Conservation (phyloP, 2,797 vertebrate genomes). For the Florisuga fusca region DNA sequence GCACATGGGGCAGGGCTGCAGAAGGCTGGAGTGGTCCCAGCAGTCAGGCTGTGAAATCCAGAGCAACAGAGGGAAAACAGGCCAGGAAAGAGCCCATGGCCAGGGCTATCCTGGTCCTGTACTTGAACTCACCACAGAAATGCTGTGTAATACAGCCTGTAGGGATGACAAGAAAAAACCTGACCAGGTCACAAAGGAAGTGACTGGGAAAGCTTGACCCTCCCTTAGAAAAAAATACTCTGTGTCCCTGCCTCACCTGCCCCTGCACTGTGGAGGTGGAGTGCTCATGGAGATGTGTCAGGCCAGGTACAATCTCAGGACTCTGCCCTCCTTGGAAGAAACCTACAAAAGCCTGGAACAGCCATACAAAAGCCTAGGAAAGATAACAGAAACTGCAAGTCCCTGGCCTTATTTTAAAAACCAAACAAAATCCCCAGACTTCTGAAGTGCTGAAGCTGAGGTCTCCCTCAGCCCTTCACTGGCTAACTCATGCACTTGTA, state of each 20-base stretch:
- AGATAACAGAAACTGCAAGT: not conserved
- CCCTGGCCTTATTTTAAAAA: not conserved
- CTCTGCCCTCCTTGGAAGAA: not conserved
- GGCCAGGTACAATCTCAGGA: not conserved
- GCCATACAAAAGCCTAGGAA: not conserved
- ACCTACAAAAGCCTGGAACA: fast-evolving
- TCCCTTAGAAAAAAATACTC: not conserved
- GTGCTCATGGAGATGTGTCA: not conserved
- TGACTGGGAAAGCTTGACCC: not conserved
- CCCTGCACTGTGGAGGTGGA: not conserved
- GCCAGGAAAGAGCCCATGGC: not conserved
- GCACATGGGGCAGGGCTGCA: not conserved
- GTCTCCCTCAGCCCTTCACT: not conserved
- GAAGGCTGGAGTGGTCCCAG: fast-evolving
- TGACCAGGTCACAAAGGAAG: not conserved
- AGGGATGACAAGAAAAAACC: not conserved
- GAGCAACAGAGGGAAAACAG: not conserved
- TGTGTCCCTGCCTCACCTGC: not conserved
- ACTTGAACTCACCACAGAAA: not conserved
- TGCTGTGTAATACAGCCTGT: not conserved
- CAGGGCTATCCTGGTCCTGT: not conserved
- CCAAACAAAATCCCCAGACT: not conserved
- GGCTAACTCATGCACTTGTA: not conserved
- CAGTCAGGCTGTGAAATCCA: not conserved
- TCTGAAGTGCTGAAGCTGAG: not conserved